These are phyloP conservation scores for Liposcelis brunnea DNA, from an alignment of 2,888 invertebrate species.

Conservation along the genomic window DNA sequence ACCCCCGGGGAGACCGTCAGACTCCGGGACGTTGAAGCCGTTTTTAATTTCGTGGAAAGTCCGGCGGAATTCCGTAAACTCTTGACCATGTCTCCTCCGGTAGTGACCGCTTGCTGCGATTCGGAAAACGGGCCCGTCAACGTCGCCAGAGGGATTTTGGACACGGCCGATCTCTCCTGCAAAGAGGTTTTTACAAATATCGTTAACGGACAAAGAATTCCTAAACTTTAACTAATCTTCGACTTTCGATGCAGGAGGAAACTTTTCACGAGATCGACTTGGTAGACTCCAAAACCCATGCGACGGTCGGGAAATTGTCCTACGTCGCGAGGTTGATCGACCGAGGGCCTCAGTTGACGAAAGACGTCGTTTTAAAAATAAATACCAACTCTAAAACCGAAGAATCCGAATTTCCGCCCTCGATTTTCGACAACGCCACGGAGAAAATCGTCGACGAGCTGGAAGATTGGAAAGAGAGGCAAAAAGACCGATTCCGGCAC, in stretches of 20 bases:
- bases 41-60: too few species aligned
- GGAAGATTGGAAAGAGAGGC: slow-evolving; percentile 54
- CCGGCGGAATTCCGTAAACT: too few species aligned
- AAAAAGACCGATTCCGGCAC: slow-evolving; percentile 41
- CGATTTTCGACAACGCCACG: neutral
- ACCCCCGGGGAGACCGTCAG: slow-evolving; percentile 18
- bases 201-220: too few species aligned
- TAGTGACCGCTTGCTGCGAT: too few species aligned
- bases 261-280: slow-evolving; percentile 14
- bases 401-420: neutral
- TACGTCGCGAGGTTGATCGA: neutral
- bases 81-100: too few species aligned
- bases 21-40: neutral
- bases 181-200: too few species aligned
- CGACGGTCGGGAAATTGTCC: neutral
- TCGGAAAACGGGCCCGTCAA: too few species aligned
- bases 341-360: neutral
- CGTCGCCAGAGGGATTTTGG: too few species aligned
- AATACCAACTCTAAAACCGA: neutral
- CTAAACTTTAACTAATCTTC: too few species aligned
- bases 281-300: slow-evolving; percentile 11
- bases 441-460: slow-evolving; percentile 41
- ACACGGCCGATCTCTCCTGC: too few species aligned
- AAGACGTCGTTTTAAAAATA: neutral
- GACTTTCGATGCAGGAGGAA: too few species aligned